phyloP scores from a whole-genome alignment of 1,140 invertebrate genomes.

The Sminthurides bifidus region DNA sequence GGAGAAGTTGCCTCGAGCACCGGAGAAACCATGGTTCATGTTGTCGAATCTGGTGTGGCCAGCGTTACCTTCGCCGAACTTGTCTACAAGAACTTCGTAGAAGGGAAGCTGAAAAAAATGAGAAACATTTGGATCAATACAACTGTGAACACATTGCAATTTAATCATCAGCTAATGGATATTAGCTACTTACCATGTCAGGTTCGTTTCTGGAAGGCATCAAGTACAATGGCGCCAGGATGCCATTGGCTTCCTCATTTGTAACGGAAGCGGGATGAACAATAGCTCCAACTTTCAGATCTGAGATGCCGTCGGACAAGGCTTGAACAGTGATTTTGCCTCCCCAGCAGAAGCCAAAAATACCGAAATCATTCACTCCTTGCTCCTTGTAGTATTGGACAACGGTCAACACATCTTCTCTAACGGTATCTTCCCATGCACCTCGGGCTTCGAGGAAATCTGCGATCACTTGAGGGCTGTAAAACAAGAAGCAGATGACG shows the following conservation, averaged over 20 bases:
- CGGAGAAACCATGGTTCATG: slow-evolving; percentile 24
- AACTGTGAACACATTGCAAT: background rate
- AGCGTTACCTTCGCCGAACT: slow-evolving; percentile 11
- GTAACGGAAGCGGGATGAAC: slow-evolving; percentile 18
- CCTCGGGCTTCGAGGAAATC: slow-evolving; percentile 4
- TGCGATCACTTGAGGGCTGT: slow-evolving; percentile 1
- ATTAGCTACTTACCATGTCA: background rate
- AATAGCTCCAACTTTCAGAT: slow-evolving; percentile 3
- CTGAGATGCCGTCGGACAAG: background rate
- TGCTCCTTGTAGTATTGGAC: slow-evolving; percentile 10
- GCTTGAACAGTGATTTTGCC: slow-evolving; percentile 17
- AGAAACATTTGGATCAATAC: background rate
- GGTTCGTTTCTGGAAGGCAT: background rate
- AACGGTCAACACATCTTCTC: slow-evolving; percentile 1
- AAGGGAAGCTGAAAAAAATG: slow-evolving; percentile 14
- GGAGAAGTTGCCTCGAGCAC: slow-evolving; percentile 18
- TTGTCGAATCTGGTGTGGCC: slow-evolving; percentile 22
- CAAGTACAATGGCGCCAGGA: background rate
- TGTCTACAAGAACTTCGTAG: slow-evolving; percentile 6
- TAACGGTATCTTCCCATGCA: slow-evolving; percentile 8
- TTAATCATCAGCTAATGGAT: background rate
- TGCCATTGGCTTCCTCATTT: background rate
- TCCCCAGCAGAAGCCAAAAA: slow-evolving; percentile 30
- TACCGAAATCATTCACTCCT: slow-evolving; percentile 11
- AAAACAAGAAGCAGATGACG: background rate